Percentiles rank a stretch among this genome's conserved stretches.
Conservation (phyloP, 2,113 vertebrate species). For the Spea bombifrons region DNA sequence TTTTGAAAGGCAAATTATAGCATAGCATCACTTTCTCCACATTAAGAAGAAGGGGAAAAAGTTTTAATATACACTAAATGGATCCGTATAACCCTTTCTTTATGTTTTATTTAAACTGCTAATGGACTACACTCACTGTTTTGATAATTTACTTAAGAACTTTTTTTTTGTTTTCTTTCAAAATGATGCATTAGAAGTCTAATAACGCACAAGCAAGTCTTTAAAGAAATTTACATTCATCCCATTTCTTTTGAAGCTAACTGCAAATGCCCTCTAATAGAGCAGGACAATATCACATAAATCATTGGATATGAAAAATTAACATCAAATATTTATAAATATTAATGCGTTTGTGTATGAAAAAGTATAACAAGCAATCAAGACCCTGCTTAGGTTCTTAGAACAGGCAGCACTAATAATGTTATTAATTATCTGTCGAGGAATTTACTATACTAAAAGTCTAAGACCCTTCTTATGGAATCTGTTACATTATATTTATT, state of each 20-base stretch:
- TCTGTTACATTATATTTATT: too few species aligned
- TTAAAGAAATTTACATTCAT: conserved; percentile 68
- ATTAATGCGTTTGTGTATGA: conserved; percentile 86
- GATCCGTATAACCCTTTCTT: conserved; percentile 59
- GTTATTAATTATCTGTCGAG: conserved; percentile 81
- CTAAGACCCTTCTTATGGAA: too few species aligned
- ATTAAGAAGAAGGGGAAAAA: conserved; percentile 53
- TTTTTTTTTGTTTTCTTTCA: conserved; percentile 54
- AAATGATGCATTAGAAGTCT: conserved; percentile 64
- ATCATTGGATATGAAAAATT: conserved; percentile 83
- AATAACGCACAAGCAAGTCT: conserved; percentile 59
- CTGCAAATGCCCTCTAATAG: conserved; percentile 74
- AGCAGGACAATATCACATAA: conserved; percentile 72
- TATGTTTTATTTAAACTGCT: conserved; percentile 76
- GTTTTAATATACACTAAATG: conserved; percentile 55
- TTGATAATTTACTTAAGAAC: conserved; percentile 70
- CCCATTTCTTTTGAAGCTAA: conserved; percentile 61
- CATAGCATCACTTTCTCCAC: conserved; percentile 26
- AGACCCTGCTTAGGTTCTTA: conserved; percentile 80
- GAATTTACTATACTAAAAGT: conserved; percentile 40
- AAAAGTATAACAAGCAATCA: conserved; percentile 79
- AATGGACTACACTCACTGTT: conserved; percentile 70
- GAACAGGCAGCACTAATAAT: conserved; percentile 77
- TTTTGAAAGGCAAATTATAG: conserved; percentile 46
- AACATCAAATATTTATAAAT: conserved; percentile 87